A percentile compares a stretch with the other conserved stretches of the same genome.
Evolutionary conservation across 2,113 vertebrate species (phyloP).

Genomic region (Ageneiosus marmoratus): DNA sequence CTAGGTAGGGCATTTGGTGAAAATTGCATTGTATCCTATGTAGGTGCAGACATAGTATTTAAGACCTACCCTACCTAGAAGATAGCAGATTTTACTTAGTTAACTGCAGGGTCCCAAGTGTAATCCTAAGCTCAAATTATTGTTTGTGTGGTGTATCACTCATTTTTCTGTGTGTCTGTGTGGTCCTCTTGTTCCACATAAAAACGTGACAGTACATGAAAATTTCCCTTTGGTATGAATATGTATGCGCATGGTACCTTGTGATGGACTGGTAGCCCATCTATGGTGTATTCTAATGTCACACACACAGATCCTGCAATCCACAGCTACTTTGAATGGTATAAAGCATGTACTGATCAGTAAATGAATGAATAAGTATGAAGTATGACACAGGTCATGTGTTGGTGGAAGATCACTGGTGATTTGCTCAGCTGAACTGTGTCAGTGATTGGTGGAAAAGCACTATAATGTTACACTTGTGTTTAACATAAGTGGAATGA

Average conservation of each 20-base stretch:
- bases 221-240: not conserved
- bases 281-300: not conserved
- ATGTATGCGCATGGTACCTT: not conserved
- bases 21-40: not conserved
- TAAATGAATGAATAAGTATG: not conserved
- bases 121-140: not conserved
- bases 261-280: not conserved
- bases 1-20: not conserved
- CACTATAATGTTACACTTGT: not conserved
- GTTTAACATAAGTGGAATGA: not conserved
- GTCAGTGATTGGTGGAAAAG: not conserved
- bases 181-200: not conserved
- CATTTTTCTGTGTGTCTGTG: not conserved
- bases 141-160: not conserved
- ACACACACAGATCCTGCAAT: not conserved
- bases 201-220: not conserved
- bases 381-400: not conserved
- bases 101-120: not conserved
- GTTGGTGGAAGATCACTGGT: not conserved
- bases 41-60: not conserved
- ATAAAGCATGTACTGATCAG: not conserved
- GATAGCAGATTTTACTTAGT: not conserved
- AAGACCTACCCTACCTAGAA: not conserved
- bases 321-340: not conserved
- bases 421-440: not conserved